Evolutionary conservation across 2,888 invertebrate species (phyloP).

Genomic region (Siphlonurus alternatus): DNA sequence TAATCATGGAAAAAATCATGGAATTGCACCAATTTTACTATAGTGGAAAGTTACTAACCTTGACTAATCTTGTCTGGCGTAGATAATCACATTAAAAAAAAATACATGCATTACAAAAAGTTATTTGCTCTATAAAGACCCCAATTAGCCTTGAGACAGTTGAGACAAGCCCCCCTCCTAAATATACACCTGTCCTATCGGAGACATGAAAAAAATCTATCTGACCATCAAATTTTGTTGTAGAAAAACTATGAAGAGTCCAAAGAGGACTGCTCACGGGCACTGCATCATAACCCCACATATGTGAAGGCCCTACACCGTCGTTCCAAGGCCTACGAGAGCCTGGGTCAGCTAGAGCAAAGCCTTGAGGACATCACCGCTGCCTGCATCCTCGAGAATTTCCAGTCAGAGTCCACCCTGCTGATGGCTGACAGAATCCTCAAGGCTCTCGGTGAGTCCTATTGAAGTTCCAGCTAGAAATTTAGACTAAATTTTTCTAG

Average conservation of each 20-base stretch:
- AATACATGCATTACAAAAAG: too few relatives aligned
- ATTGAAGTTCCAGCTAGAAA: neutral
- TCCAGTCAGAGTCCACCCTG: constrained; percentile 63
- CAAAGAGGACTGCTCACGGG: constrained; percentile 70
- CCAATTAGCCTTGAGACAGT: too few relatives aligned
- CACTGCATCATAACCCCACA: constrained; percentile 64
- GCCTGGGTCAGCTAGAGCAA: constrained; percentile 55
- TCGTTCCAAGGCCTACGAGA: constrained; percentile 68
- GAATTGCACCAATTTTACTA: too few relatives aligned
- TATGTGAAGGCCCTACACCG: constrained; percentile 79
- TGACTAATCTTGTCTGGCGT: too few relatives aligned
- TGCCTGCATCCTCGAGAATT: constrained; percentile 78
- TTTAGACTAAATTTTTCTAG: neutral
- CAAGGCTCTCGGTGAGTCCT: constrained; percentile 49
- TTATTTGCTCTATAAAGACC: too few relatives aligned
- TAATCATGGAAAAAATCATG: too few relatives aligned
- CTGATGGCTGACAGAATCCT: constrained; percentile 75
- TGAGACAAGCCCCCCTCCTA: too few relatives aligned
- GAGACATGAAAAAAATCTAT: too few relatives aligned
- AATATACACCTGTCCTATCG: too few relatives aligned
- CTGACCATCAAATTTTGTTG: too few relatives aligned
- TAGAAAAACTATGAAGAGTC: constrained; percentile 65
- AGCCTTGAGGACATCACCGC: constrained; percentile 87
- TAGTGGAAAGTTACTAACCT: too few relatives aligned
- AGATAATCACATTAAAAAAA: too few relatives aligned